Base-by-base conservation (phyloP, 1,140 invertebrate genomes). In the Musca domestica region DNA sequence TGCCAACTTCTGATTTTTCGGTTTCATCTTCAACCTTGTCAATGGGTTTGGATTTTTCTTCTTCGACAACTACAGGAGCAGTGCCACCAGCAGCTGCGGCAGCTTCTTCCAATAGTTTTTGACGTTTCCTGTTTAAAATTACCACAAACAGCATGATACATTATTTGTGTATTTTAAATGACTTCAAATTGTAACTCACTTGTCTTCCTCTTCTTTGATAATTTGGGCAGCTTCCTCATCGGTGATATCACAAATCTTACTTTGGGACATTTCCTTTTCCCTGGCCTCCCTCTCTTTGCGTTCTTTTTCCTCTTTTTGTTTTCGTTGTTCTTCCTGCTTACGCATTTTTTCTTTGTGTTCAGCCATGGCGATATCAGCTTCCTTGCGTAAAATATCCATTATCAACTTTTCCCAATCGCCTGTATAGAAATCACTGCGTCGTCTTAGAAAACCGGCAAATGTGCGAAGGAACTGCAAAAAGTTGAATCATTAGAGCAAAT, bases 381-480 rank as follows among this genome's bases (percentile, higher is more conserved):
- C 86, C 76, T 91, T 91, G 71, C 89, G 88, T 76, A 97, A 98
- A 71, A 89, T 90, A 65, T 88, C 88, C 77, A 93, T 86, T 0
- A 97, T 85, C 68, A 96, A 90, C 82, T 91, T 91, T 83, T 93
- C 89, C 84, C 93, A 95, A 71, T 90, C 89, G 15, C 96, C 96
- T 69, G 88, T 91, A 75, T 95, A 99, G 81, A 98, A 98, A 82
- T 98, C 96, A 49, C 96, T 98, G 86, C 98, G 98, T 72, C 96
- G 86, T 1, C 92, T 89, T 22, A 99, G 84, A 78, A 98, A 99
- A 77, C 90, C 92, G 69, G 98, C 98, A 71, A 98, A 88, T 23
- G 93, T 95, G 69, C 93, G 92, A 27, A 98, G 82, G 5, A 98
- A 83, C 93, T 97, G n/a, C n/a, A 84, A 72, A 89, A 89, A 71